Percentiles rank a stretch among this genome's conserved stretches.
Conservation (phyloP, 2,113 vertebrate species). For the Lepus europaeus region DNA sequence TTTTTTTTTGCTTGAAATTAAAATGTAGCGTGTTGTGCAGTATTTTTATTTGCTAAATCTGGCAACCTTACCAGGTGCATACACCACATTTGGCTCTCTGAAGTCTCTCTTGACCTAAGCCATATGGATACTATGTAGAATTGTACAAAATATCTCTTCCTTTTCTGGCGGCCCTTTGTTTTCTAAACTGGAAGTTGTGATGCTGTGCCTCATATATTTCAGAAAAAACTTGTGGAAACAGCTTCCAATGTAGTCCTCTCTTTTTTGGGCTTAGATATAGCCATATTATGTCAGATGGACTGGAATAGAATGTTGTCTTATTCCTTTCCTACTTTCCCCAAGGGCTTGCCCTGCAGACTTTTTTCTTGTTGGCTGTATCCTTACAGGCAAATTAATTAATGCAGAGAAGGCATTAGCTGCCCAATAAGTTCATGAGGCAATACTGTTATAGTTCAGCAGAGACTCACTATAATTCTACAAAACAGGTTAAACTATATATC, state of each 20-base stretch:
- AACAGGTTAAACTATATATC: neutral
- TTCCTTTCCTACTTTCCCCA: neutral
- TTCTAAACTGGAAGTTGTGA: neutral
- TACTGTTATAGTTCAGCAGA: neutral
- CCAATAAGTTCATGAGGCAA: neutral
- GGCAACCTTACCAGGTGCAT: neutral
- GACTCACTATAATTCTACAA: neutral
- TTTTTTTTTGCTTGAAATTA: neutral
- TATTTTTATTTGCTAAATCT: constrained; percentile 42
- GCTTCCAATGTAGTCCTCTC: neutral
- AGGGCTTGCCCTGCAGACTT: neutral
- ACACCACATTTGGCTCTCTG: neutral
- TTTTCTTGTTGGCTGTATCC: neutral
- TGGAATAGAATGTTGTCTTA: neutral
- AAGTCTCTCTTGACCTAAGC: neutral
- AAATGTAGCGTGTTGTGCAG: neutral
- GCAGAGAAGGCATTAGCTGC: neutral
- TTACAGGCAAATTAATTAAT: neutral
- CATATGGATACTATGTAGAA: neutral
- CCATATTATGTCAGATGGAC: neutral
- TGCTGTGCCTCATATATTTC: neutral
- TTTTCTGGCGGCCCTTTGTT: neutral
- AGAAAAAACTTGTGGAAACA: neutral
- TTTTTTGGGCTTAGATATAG: neutral
- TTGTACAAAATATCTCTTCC: neutral